Percentiles rank a stretch among this genome's conserved stretches.
These are phyloP conservation scores for Oncorhynchus keta DNA, from an alignment of 2,113 vertebrate genomes.

Conservation along the genomic window DNA sequence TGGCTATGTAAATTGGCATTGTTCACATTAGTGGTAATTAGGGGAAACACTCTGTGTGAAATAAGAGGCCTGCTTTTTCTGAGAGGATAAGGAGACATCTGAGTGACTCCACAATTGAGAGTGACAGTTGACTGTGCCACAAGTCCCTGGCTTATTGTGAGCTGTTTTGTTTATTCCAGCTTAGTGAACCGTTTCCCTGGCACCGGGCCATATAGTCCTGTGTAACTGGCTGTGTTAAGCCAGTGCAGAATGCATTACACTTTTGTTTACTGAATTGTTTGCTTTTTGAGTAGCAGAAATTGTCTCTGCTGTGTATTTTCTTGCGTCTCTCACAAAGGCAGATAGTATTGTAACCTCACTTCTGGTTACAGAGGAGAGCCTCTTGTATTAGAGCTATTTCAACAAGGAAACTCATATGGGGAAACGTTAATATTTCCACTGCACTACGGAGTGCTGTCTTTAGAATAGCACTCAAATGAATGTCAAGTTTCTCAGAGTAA, in stretches of 20 bases:
- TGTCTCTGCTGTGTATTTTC: too few species aligned
- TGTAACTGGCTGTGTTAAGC: too few species aligned
- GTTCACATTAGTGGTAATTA: conserved; percentile 74
- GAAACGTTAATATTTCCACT: neutral
- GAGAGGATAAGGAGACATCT: conserved; percentile 6
- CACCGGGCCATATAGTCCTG: conserved; percentile 34
- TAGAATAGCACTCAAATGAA: neutral
- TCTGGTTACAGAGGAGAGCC: too few species aligned
- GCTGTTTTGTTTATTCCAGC: conserved; percentile 49
- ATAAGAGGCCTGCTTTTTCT: conserved; percentile 42
- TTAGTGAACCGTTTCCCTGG: conserved; percentile 38
- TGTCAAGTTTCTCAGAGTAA: neutral
- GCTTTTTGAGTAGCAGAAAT: too few species aligned
- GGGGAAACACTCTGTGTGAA: conserved; percentile 61
- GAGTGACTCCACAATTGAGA: conserved; percentile 35
- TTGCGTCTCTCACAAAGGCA: too few species aligned
- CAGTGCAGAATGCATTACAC: too few species aligned
- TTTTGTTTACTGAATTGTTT: too few species aligned
- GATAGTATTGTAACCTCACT: too few species aligned
- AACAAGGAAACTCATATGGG: too few species aligned
- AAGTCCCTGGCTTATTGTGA: conserved; percentile 34
- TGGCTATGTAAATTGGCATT: conserved; percentile 53
- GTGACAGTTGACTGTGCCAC: conserved; percentile 57
- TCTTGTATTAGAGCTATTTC: too few species aligned
- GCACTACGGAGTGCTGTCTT: neutral